phyloP scores from a whole-genome alignment of 2,888 invertebrate species.

The Erannis defoliaria region DNA sequence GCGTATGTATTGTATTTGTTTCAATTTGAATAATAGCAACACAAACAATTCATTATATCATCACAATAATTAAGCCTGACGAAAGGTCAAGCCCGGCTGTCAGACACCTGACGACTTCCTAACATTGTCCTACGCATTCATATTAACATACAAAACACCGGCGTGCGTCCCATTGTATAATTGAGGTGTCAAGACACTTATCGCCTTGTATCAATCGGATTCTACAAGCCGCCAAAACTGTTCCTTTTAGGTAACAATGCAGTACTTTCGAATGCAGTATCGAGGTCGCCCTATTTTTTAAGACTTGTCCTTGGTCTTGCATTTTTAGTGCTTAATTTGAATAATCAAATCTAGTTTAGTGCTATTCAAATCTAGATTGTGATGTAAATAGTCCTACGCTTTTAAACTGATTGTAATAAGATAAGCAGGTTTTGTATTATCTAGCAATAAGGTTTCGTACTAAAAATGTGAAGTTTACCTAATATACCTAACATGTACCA shows the following conservation, averaged over 20 bases:
- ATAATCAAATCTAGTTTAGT: constrained; percentile 10
- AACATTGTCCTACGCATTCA: constrained; percentile 42
- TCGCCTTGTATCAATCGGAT: constrained; percentile 32
- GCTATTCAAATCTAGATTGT: constrained; percentile 14
- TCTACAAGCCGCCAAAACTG: constrained; percentile 40
- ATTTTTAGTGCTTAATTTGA: constrained; percentile 18
- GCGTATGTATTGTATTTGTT: neutral
- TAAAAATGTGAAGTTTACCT: no score
- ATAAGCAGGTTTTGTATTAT: neutral
- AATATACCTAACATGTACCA: no score
- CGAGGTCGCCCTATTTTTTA: constrained; percentile 34
- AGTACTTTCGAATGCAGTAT: constrained; percentile 32
- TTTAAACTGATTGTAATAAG: neutral
- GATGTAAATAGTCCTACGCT: constrained; percentile 1
- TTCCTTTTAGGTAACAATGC: constrained; percentile 41
- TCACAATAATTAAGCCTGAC: constrained; percentile 25
- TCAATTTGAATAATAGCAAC: constrained; percentile 1
- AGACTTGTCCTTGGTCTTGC: constrained; percentile 26
- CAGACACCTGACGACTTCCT: constrained; percentile 46
- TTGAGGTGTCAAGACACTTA: constrained; percentile 63
- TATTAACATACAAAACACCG: constrained; percentile 66
- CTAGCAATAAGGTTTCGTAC: neutral
- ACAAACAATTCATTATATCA: constrained; percentile 18
- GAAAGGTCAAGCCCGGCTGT: constrained; percentile 33
- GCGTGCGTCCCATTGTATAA: constrained; percentile 53